These are phyloP conservation scores for Petrocephalus schoutedeni DNA, from an alignment of 2,797 vertebrate species.

Conservation along the genomic window DNA sequence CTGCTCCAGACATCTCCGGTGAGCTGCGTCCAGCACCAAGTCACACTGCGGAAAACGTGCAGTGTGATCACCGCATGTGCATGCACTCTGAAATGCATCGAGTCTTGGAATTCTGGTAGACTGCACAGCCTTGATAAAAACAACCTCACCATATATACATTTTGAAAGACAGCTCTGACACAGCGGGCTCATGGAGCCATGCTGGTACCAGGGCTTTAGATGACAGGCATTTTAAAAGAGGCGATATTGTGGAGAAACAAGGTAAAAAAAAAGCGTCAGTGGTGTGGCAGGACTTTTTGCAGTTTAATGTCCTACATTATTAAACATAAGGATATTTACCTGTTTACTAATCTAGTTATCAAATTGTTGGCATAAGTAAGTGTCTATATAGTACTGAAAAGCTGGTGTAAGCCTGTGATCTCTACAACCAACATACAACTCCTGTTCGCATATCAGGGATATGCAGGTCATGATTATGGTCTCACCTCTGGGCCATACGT, in stretches of 20 bases:
- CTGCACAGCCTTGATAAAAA: background rate
- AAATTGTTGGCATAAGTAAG: background rate
- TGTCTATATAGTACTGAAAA: background rate
- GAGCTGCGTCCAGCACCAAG: slow-evolving; percentile 93
- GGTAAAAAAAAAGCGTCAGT: background rate
- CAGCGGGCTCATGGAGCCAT: background rate
- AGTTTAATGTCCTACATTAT: background rate
- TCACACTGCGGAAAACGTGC: slow-evolving; percentile 70
- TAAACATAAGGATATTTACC: background rate
- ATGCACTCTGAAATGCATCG: background rate
- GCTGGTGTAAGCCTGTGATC: background rate
- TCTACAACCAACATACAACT: background rate
- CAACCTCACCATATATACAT: background rate
- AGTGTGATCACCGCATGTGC: background rate
- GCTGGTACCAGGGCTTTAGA: background rate
- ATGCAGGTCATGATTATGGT: background rate
- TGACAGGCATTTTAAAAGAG: background rate
- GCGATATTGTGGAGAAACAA: background rate
- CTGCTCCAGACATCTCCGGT: slow-evolving; percentile 84
- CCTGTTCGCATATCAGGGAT: background rate
- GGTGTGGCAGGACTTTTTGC: background rate
- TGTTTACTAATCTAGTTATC: background rate
- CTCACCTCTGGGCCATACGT: slow-evolving; percentile 97
- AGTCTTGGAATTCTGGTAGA: background rate
- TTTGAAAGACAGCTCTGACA: background rate